These are phyloP conservation scores for Hyalella azteca DNA, from an alignment of 2,888 invertebrate species.

Conservation along the genomic window DNA sequence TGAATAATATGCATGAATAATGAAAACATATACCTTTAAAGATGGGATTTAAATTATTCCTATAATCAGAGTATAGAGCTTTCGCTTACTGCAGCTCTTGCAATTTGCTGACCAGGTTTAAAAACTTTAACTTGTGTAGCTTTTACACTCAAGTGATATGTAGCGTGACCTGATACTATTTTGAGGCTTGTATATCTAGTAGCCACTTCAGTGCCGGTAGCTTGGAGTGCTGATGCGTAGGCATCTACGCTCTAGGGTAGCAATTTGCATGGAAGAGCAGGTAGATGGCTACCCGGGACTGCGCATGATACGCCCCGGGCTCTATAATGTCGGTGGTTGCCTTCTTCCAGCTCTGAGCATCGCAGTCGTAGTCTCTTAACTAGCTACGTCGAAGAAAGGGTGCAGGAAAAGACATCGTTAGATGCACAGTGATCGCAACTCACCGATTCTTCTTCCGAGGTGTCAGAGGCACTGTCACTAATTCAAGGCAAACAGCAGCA, in stretches of 20 bases:
- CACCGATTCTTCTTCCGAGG: constrained; percentile 1
- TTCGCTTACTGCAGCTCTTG: too few relatives aligned
- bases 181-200: not conserved
- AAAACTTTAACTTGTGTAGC: too few relatives aligned
- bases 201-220: constrained; percentile 9
- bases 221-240: constrained; percentile 21
- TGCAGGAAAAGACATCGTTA: not conserved
- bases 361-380: too few relatives aligned
- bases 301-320: constrained; percentile 18
- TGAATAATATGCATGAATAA: too few relatives aligned
- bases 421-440: not conserved
- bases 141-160: too few relatives aligned
- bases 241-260: constrained; percentile 29
- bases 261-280: constrained; percentile 29
- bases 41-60: too few relatives aligned
- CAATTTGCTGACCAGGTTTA: too few relatives aligned
- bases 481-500: constrained; percentile 30
- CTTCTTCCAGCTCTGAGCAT: not conserved
- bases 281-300: constrained; percentile 30
- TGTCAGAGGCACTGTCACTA: constrained; percentile 28
- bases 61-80: too few relatives aligned
- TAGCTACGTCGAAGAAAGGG: not conserved
- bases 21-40: too few relatives aligned
- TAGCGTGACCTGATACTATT: not conserved
- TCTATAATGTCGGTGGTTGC: not conserved